Conservation (phyloP, 2,797 vertebrate species). For the Oophaga sylvatica region DNA sequence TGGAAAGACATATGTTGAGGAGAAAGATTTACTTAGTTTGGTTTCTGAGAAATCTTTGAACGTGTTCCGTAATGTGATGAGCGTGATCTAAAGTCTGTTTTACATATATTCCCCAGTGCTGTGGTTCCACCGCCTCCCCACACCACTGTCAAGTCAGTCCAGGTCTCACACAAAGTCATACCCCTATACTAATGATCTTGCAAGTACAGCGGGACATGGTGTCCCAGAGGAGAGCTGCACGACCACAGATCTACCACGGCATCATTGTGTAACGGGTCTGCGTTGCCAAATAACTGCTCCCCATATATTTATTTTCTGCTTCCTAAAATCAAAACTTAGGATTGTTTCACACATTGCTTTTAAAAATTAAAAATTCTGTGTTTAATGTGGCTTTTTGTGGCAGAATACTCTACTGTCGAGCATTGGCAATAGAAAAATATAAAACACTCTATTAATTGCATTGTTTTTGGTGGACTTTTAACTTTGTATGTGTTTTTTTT, state of each 20-base stretch:
- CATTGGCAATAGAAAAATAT: too few relatives aligned
- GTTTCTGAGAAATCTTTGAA: slow-evolving; percentile 18
- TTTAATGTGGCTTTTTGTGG: too few relatives aligned
- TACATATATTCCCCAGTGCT: slow-evolving; percentile 30
- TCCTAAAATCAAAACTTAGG: too few relatives aligned
- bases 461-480: too few relatives aligned
- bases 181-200: slow-evolving; percentile 11
- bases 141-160: slow-evolving; percentile 19
- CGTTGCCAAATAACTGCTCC: not conserved
- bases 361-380: too few relatives aligned
- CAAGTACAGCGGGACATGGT: not conserved
- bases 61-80: not conserved
- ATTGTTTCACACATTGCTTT: too few relatives aligned
- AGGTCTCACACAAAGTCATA: not conserved
- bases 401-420: too few relatives aligned
- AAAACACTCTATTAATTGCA: too few relatives aligned
- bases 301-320: not conserved
- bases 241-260: slow-evolving; percentile 31
- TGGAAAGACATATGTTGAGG: not conserved
- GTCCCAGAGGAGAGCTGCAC: slow-evolving; percentile 7
- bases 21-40: not conserved
- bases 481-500: too few relatives aligned
- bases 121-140: slow-evolving; percentile 28
- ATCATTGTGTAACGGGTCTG: not conserved
- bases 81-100: slow-evolving; percentile 4